Base-by-base conservation (phyloP, 2,797 vertebrate genomes). In the Cyclura pinguis region DNA sequence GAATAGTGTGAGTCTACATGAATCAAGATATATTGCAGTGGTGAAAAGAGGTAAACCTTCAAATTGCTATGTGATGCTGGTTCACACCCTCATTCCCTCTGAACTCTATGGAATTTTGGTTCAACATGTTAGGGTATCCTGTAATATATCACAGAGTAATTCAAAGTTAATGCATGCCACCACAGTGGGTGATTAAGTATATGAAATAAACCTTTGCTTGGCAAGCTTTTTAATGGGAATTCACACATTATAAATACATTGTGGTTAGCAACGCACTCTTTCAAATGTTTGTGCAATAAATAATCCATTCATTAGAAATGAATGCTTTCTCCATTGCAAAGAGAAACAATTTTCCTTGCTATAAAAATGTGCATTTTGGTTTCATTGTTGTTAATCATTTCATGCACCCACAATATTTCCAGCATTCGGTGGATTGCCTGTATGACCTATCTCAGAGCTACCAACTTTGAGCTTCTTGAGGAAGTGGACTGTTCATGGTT, bases 261-360 rank as follows among this genome's bases (percentile, higher is more conserved):
- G 32, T 78, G 76, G 82, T 52, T 85, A 88, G 77, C 50, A 92
- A 47, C 69, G 86, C 72, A 88, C 13, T 38, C 14, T 69, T 32
- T 38, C 74, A 32, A 74, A 85, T 59, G 52, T 72, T 86, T 77
- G 35, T 83, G 16, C 52, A 88, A 90, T 86, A 87, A 89, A 80
- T 84, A 76, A 92, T 55, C 47, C 42, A 67, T 77, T 92, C 80
- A 83, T 86, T 90, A 77, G 55, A 88, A 90, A 86, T 47, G 6
- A 85, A 86, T 87, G 87, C 55, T 67, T 50, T 90, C 62, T 83
- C 80, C 24, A 32, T 52, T 24, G 83, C 29, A 86, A 83, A 77
- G 50, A 22, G 42, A 38, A 59, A 78, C 64, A 55, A 83, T 86
- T 67, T 85, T 67, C 12, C 57, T 90, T 85, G 80, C 59, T 42